These are phyloP conservation scores for Hirtodrosophila duncani DNA, from an alignment of 2,888 invertebrate genomes.

Conservation along the genomic window DNA sequence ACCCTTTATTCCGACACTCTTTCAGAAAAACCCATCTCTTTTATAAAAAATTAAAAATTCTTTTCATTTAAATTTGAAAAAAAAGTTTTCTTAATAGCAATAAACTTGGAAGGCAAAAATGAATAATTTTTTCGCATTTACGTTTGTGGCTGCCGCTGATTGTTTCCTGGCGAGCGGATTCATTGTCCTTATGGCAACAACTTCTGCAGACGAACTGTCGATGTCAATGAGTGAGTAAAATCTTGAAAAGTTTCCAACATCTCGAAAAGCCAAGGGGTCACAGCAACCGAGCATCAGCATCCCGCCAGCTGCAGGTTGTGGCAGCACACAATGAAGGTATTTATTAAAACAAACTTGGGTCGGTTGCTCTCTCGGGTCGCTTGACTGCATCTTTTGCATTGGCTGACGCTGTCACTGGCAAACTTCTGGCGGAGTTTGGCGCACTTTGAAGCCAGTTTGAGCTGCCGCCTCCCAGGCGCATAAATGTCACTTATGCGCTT, in stretches of 20 bases:
- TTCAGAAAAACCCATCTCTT: no score
- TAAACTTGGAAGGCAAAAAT: conserved; percentile 23
- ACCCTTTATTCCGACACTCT: no score
- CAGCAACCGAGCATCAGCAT: not conserved
- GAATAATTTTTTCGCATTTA: conserved; percentile 13
- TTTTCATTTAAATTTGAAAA: not conserved
- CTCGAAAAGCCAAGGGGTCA: conserved; percentile 17
- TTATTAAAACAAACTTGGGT: conserved; percentile 70
- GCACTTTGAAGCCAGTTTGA: conserved; percentile 8
- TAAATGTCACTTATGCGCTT: conserved; percentile 73
- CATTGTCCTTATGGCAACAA: conserved; percentile 45
- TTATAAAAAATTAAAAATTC: conserved; percentile 23
- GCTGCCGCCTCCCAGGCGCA: conserved; percentile 51
- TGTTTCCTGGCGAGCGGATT: conserved; percentile 57
- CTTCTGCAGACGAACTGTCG: conserved; percentile 43
- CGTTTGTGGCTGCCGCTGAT: conserved; percentile 45
- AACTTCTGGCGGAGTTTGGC: conserved; percentile 22
- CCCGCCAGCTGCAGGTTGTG: conserved; percentile 44
- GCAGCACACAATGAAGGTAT: conserved; percentile 67
- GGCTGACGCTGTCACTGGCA: conserved; percentile 10
- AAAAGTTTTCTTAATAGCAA: conserved; percentile 48
- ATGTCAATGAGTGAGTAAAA: conserved; percentile 60
- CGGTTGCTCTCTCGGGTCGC: conserved; percentile 3
- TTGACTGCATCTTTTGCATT: conserved; percentile 25
- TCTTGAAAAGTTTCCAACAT: conserved; percentile 53